These are phyloP conservation scores for Andrena cerasifolii DNA, from an alignment of 1,140 invertebrate species.

Conservation along the genomic window DNA sequence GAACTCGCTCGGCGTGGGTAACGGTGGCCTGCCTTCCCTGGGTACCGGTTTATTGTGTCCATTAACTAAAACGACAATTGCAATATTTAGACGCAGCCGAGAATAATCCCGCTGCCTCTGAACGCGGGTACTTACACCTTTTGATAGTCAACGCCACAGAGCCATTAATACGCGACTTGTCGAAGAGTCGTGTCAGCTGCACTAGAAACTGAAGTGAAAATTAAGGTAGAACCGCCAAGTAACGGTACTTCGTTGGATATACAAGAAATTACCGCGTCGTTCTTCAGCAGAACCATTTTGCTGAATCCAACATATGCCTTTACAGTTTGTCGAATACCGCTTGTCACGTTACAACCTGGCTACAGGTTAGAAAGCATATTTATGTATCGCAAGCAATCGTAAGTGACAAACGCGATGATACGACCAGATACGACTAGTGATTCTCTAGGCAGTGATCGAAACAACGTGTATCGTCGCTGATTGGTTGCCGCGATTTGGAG, in stretches of 20 bases:
- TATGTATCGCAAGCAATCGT: too few species aligned
- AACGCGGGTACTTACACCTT: conserved; percentile 84
- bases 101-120: not conserved
- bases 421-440: too few species aligned
- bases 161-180: conserved; percentile 85
- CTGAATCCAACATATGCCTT: conserved; percentile 74
- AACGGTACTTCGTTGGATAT: conserved; percentile 46
- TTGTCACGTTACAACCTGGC: conserved; percentile 55
- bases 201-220: conserved; percentile 85
- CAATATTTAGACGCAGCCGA: not conserved
- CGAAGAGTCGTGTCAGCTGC: conserved; percentile 87
- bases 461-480: too few species aligned
- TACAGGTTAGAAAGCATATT: conserved; percentile 57
- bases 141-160: conserved; percentile 88
- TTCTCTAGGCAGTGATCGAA: too few species aligned
- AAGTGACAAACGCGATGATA: conserved; percentile 8
- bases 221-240: conserved; percentile 9
- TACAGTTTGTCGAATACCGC: conserved; percentile 46
- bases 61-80: conserved; percentile 85
- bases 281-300: conserved; percentile 86
- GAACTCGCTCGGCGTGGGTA: conserved; percentile 86
- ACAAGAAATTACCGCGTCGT: conserved; percentile 85
- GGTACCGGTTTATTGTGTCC: conserved; percentile 88
- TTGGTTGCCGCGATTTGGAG: too few species aligned
- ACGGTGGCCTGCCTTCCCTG: conserved; percentile 83